A percentile compares a stretch with the other conserved stretches of the same genome.
Conservation (phyloP, 2,797 vertebrate species). For the Coluber constrictor region DNA sequence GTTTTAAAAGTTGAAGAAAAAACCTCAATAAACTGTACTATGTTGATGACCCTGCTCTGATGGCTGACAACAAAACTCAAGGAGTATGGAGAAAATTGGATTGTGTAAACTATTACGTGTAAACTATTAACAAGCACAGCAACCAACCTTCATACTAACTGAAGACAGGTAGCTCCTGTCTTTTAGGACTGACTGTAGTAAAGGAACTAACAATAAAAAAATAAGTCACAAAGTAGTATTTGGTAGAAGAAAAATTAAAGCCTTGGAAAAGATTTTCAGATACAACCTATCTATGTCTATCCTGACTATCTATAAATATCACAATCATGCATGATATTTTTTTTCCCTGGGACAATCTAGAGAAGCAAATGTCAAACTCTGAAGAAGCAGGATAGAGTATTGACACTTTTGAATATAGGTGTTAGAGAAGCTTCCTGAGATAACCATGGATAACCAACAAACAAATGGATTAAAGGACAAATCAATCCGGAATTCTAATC, state of each 20-base stretch:
- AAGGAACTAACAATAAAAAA: not conserved
- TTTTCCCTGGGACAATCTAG: not conserved
- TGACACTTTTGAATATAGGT: not conserved
- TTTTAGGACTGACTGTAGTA: not conserved
- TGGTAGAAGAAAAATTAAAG: not conserved
- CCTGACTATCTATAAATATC: not conserved
- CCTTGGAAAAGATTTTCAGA: not conserved
- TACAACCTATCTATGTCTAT: too few species aligned
- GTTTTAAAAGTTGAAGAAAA: not conserved
- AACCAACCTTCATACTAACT: not conserved
- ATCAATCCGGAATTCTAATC: not conserved
- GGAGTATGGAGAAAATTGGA: not conserved
- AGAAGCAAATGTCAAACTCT: not conserved
- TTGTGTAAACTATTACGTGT: not conserved
- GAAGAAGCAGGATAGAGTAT: not conserved
- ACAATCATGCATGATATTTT: not conserved
- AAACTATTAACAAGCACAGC: not conserved
- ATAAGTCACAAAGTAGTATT: not conserved
- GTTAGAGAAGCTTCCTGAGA: not conserved
- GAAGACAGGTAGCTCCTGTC: not conserved
- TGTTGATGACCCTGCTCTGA: not conserved
- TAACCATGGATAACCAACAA: not conserved
- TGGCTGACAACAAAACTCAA: not conserved
- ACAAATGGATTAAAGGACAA: not conserved
- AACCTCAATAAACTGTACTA: not conserved